phyloP scores from a whole-genome alignment of 2,888 invertebrate genomes.

The Timema cristinae region DNA sequence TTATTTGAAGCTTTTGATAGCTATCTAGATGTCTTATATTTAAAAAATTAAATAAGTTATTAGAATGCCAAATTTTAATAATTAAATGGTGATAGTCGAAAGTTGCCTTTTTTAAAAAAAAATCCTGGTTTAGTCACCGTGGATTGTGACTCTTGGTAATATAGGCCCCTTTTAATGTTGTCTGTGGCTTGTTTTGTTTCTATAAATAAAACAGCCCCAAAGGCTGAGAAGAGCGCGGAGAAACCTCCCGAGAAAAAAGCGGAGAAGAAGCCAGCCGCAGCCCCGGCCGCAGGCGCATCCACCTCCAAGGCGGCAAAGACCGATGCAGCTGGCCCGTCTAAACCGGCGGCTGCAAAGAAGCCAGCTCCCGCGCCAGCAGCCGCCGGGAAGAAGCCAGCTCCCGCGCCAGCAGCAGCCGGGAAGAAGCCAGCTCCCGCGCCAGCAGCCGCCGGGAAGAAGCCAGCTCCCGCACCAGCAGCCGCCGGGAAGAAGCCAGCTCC shows the following conservation, averaged over 20 bases:
- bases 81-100: too few relatives aligned
- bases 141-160: too few relatives aligned
- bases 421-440: constrained; percentile 45
- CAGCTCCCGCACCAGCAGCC: constrained; percentile 37
- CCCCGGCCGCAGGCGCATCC: constrained; percentile 32
- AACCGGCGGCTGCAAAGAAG: constrained; percentile 48
- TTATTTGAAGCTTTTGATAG: too few relatives aligned
- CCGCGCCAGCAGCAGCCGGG: constrained; percentile 46
- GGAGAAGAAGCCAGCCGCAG: constrained; percentile 45
- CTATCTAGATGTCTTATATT: too few relatives aligned
- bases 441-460: constrained; percentile 37
- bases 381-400: constrained; percentile 41
- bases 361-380: constrained; percentile 37
- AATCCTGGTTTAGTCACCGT: too few relatives aligned
- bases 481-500: constrained; percentile 34
- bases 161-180: too few relatives aligned
- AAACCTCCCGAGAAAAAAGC: constrained; percentile 37
- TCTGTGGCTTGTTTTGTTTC: too few relatives aligned
- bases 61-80: too few relatives aligned
- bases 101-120: too few relatives aligned
- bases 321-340: constrained; percentile 23
- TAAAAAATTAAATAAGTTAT: too few relatives aligned
- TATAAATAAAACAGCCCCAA: neutral
- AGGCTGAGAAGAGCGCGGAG: constrained; percentile 27
- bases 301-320: constrained; percentile 24